phyloP scores from a whole-genome alignment of 2,888 invertebrate species.

The Petrolisthes cinctipes region DNA sequence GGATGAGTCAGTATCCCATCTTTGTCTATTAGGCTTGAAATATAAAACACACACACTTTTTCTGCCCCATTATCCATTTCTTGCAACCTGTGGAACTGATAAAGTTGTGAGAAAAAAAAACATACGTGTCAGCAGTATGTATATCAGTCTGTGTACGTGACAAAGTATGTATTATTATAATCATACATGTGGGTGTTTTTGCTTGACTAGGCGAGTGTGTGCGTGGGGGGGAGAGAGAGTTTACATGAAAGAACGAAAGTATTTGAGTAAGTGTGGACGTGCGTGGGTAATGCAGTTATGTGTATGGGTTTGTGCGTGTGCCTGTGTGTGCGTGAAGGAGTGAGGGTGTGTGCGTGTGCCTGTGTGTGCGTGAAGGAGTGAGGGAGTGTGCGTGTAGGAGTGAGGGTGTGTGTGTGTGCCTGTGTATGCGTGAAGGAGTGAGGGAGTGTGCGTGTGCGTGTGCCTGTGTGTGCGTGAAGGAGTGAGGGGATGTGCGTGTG shows the following conservation, averaged over 20 bases:
- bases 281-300: no score
- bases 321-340: not conserved
- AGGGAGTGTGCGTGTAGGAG: not conserved
- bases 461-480: not conserved
- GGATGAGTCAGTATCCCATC: no score
- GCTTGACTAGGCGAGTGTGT: constrained; percentile 7
- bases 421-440: constrained; percentile 9
- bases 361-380: constrained; percentile 3
- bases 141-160: no score
- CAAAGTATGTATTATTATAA: not conserved
- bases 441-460: not conserved
- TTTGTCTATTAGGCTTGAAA: no score
- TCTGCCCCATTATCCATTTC: not conserved
- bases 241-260: not conserved
- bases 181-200: not conserved
- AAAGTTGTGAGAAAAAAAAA: no score
- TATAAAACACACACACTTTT: not conserved
- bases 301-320: no score
- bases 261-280: no score
- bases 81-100: no score
- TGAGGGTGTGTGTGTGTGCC: not conserved
- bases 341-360: not conserved
- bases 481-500: no score
- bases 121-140: no score
- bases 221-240: not conserved